A percentile compares a stretch with the other conserved stretches of the same genome.
Conservation (phyloP, 2,113 vertebrate species). For the Martes martes region DNA sequence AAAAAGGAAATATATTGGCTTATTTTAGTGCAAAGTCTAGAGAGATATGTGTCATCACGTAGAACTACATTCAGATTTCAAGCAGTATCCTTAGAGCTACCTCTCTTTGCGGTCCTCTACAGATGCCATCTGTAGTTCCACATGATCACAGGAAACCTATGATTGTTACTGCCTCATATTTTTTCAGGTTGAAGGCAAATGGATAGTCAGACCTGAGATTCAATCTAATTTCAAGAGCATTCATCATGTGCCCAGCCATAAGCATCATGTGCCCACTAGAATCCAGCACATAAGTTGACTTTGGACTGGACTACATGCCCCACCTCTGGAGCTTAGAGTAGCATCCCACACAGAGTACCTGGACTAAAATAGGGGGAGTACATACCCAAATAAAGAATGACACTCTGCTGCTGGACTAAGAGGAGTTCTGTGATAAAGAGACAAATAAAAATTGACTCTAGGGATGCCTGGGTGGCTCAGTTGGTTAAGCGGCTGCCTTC, state of each 20-base stretch:
- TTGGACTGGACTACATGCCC: not conserved
- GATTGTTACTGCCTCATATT: not conserved
- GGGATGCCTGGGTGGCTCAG: no score
- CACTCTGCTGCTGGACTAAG: not conserved
- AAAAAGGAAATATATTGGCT: not conserved
- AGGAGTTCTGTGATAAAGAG: not conserved
- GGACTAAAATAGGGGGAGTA: not conserved
- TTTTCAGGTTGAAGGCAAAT: not conserved
- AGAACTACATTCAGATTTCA: not conserved
- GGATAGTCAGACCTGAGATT: not conserved
- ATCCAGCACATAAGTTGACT: not conserved
- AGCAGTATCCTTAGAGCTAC: not conserved
- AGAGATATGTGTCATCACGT: not conserved
- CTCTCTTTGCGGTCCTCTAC: not conserved
- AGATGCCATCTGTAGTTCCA: not conserved
- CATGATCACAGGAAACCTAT: not conserved
- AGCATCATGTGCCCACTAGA: not conserved
- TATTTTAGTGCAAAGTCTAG: not conserved
- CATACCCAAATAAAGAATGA: not conserved
- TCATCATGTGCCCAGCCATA: not conserved
- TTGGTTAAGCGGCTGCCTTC: no score
- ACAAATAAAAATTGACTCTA: not conserved
- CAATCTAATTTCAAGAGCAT: not conserved
- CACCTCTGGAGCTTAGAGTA: not conserved
- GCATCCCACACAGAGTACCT: not conserved